Percentiles rank a stretch among this genome's conserved stretches.
phyloP scores from a whole-genome alignment of 2,888 invertebrate genomes.

The Strigamia crassipes region DNA sequence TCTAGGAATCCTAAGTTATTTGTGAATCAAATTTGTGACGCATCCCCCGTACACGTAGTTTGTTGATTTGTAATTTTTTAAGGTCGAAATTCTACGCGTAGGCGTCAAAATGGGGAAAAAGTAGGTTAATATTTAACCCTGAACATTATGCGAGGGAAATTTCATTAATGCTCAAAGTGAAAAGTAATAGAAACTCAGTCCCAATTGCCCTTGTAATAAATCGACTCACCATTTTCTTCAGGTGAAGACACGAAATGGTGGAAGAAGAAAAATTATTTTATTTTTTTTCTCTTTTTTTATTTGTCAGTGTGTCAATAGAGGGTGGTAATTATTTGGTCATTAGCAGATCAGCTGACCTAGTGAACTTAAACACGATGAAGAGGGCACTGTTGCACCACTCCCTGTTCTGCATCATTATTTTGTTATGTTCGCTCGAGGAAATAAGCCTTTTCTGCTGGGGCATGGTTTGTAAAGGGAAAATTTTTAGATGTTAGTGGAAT shows the following conservation, averaged over 20 bases:
- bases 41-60: too few relatives aligned
- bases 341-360: constrained; percentile 1
- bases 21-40: too few relatives aligned
- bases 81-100: background rate
- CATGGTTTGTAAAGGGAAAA: background rate
- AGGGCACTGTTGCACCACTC: constrained; percentile 27
- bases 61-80: background rate
- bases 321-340: constrained; percentile 26
- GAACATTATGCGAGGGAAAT: background rate
- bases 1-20: too few relatives aligned
- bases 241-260: background rate
- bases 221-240: background rate
- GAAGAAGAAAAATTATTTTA: background rate
- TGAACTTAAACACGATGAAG: constrained; percentile 14
- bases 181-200: background rate
- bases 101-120: background rate
- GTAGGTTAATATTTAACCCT: background rate
- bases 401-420: constrained; percentile 31
- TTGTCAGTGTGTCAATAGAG: constrained; percentile 12
- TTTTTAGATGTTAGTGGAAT: background rate
- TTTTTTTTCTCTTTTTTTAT: background rate
- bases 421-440: constrained; percentile 8
- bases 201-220: background rate
- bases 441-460: background rate
- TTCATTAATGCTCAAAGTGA: background rate